These are phyloP conservation scores for Delphinapterus leucas DNA, from an alignment of 2,113 vertebrate species.

Conservation along the genomic window DNA sequence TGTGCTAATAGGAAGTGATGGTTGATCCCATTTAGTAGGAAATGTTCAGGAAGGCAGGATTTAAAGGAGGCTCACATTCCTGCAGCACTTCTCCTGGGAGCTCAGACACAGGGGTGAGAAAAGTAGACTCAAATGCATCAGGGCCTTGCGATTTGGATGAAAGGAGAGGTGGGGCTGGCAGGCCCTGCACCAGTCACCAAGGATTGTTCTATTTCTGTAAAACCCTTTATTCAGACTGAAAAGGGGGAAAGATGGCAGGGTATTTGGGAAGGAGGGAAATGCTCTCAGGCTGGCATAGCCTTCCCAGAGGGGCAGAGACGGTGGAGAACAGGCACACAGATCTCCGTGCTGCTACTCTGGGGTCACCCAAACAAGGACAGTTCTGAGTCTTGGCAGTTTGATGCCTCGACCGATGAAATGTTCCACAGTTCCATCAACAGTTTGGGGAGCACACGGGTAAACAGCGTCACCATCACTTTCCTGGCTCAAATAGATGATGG, in stretches of 20 bases:
- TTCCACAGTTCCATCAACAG: neutral
- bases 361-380: no score
- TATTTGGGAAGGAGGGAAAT: neutral
- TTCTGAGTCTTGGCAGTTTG: neutral
- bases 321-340: fast-evolving
- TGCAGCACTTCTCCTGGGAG: conserved; percentile 67
- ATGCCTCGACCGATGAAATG: neutral
- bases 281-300: neutral
- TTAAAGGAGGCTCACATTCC: conserved; percentile 69
- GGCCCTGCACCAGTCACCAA: neutral
- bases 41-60: conserved; percentile 60
- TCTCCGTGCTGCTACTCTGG: neutral
- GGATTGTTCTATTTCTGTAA: neutral
- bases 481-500: neutral
- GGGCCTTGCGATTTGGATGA: neutral
- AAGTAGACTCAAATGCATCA: neutral
- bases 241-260: no score
- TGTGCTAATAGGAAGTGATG: conserved; percentile 84
- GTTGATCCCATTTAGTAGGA: conserved; percentile 78
- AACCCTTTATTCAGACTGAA: neutral
- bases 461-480: neutral
- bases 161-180: fast-evolving
- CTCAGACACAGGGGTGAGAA: conserved; percentile 16
- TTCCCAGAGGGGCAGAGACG: neutral
- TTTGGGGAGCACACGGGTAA: neutral